Conservation (phyloP, 2,797 vertebrate genomes). For the Gorsachius magnificus region DNA sequence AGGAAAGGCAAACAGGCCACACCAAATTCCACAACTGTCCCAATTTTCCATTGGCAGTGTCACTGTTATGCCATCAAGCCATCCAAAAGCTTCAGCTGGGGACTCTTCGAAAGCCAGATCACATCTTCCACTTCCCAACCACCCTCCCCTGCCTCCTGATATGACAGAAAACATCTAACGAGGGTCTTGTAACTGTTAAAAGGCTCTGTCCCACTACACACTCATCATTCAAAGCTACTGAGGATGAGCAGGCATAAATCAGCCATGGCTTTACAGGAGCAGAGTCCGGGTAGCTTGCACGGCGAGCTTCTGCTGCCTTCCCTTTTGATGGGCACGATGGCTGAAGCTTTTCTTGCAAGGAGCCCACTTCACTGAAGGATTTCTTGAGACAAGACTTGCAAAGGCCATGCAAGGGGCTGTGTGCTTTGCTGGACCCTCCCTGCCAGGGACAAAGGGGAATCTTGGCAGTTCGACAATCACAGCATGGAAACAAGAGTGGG, state of each 20-base stretch:
- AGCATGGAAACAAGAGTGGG: not conserved
- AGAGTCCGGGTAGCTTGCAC: fast-evolving
- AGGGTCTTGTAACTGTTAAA: not conserved
- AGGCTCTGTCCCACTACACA: not conserved
- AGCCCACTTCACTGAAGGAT: not conserved
- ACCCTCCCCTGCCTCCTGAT: not conserved
- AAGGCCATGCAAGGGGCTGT: not conserved
- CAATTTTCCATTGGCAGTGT: not conserved
- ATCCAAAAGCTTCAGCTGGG: not conserved
- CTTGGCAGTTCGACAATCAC: not conserved
- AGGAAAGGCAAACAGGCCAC: not conserved
- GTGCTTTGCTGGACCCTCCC: not conserved
- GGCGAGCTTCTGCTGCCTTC: not conserved
- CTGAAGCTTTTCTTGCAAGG: not conserved
- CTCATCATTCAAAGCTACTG: not conserved
- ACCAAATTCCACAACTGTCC: not conserved
- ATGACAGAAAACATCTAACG: not conserved
- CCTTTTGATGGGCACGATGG: not conserved
- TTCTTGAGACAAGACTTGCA: not conserved
- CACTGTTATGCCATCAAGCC: not conserved
- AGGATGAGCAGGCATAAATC: not conserved
- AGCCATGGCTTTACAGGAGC: not conserved
- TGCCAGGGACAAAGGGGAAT: not conserved
- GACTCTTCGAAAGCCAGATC: not conserved
- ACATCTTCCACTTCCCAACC: not conserved